A percentile compares a stretch with the other conserved stretches of the same genome.
phyloP scores from a whole-genome alignment of 2,113 vertebrate species.

The Semnornis frantzii region DNA sequence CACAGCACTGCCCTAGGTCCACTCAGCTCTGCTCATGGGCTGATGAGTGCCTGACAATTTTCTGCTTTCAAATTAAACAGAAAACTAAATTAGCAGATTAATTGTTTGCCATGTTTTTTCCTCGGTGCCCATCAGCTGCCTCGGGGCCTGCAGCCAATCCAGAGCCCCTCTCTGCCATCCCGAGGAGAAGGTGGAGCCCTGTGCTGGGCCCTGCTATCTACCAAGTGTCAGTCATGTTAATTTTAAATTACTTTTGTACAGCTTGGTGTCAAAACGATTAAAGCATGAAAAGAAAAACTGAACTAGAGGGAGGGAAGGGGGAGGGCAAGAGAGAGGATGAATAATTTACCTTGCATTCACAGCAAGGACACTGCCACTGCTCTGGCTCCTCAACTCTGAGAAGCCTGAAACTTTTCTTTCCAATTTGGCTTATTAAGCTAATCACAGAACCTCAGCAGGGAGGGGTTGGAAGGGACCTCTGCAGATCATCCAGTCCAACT shows the following conservation, averaged over 20 bases:
- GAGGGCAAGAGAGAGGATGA: slow-evolving; percentile 41
- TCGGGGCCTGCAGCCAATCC: slow-evolving; percentile 74
- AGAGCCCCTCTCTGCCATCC: slow-evolving; percentile 35
- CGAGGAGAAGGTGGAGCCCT: slow-evolving; percentile 71
- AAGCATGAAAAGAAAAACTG: slow-evolving; percentile 83
- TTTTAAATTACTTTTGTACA: slow-evolving; percentile 93
- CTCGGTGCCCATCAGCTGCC: slow-evolving; percentile 83
- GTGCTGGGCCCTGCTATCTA: slow-evolving; percentile 69
- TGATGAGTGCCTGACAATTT: slow-evolving; percentile 84
- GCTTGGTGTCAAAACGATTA: slow-evolving; percentile 92
- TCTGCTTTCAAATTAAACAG: slow-evolving; percentile 92
- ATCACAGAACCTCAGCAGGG: no score
- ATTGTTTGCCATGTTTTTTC: slow-evolving; percentile 88
- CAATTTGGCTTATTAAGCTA: no score
- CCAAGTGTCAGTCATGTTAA: slow-evolving; percentile 92
- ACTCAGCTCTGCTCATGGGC: slow-evolving; percentile 48
- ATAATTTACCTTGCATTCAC: slow-evolving; percentile 72
- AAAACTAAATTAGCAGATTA: slow-evolving; percentile 92
- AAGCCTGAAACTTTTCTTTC: slow-evolving; percentile 6
- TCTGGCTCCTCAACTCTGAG: not conserved
- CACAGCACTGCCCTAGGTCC: slow-evolving; percentile 20
- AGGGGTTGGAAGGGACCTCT: no score
- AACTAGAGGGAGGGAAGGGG: slow-evolving; percentile 57
- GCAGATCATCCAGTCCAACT: no score
- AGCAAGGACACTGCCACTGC: slow-evolving; percentile 66